A percentile compares a stretch with the other conserved stretches of the same genome.
phyloP scores from a whole-genome alignment of 2,888 invertebrate genomes.

The Apoderus coryli region DNA sequence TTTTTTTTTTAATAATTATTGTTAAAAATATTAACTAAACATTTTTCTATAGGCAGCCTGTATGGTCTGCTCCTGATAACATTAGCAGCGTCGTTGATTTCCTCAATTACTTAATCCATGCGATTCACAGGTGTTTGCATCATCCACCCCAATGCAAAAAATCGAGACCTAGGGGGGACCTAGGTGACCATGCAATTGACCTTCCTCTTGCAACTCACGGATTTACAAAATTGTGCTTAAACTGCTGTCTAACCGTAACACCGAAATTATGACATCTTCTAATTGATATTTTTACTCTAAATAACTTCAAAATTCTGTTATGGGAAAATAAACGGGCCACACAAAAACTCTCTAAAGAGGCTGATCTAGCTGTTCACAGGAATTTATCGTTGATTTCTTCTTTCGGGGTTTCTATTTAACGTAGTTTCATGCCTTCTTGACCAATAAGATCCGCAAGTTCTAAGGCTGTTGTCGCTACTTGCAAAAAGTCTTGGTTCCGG shows the following conservation, averaged over 20 bases:
- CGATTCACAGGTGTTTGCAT: constrained; percentile 1
- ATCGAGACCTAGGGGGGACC: background rate
- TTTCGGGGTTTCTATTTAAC: no score
- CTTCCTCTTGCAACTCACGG: no score
- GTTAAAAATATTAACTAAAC: no score
- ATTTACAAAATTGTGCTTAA: no score
- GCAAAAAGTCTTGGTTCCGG: no score
- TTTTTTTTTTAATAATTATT: no score
- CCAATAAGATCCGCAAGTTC: no score
- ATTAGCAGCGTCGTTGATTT: constrained; percentile 3
- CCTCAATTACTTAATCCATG: constrained; percentile 1
- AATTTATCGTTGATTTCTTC: background rate
- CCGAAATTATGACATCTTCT: constrained; percentile 1
- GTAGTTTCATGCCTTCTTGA: no score
- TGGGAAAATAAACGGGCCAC: constrained; percentile 1
- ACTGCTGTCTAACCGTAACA: background rate
- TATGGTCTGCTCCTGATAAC: constrained; percentile 1
- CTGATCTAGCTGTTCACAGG: constrained; percentile 1
- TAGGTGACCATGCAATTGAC: no score
- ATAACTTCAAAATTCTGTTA: constrained; percentile 1
- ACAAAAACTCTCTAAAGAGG: constrained; percentile 1
- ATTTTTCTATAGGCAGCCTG: no score
- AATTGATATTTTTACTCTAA: constrained; percentile 2
- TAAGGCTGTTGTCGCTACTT: no score
- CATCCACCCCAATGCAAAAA: constrained; percentile 1